A percentile compares a stretch with the other conserved stretches of the same genome.
phyloP scores from a whole-genome alignment of 2,113 vertebrate genomes.

The Calidris pygmaea region DNA sequence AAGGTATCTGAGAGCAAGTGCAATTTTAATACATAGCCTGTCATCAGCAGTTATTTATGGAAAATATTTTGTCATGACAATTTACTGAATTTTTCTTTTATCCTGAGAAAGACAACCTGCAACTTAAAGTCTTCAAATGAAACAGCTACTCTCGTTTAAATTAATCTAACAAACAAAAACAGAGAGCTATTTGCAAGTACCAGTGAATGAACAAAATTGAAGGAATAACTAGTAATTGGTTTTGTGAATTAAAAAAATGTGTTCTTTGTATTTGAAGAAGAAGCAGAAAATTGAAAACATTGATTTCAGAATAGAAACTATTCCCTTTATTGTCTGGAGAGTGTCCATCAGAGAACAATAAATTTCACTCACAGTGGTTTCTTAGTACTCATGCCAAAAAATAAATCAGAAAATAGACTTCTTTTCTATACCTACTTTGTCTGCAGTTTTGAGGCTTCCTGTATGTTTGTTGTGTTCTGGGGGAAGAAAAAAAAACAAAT shows the following conservation, averaged over 20 bases:
- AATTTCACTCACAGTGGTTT: not conserved
- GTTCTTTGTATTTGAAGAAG: conserved; percentile 13
- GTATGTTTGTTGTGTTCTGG: not conserved
- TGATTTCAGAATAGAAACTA: conserved; percentile 31
- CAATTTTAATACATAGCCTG: not conserved
- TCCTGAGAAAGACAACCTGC: not conserved
- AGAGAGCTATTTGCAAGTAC: conserved; percentile 1
- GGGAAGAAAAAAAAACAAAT: not conserved
- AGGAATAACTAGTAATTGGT: not conserved
- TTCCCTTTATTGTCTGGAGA: conserved; percentile 12
- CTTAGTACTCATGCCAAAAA: not conserved
- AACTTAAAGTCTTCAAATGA: not conserved
- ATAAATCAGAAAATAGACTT: not conserved
- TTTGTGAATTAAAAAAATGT: conserved; percentile 27
- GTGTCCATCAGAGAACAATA: not conserved
- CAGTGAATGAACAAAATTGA: not conserved
- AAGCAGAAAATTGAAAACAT: conserved; percentile 35
- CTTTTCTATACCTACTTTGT: not conserved
- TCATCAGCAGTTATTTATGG: not conserved
- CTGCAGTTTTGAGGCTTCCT: not conserved
- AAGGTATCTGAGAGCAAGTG: not conserved
- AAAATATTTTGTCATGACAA: not conserved
- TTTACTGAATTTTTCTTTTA: not conserved
- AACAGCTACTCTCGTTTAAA: not conserved
- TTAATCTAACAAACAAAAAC: conserved; percentile 16